phyloP scores from a whole-genome alignment of 2,797 vertebrate genomes.

The Florisuga fusca region DNA sequence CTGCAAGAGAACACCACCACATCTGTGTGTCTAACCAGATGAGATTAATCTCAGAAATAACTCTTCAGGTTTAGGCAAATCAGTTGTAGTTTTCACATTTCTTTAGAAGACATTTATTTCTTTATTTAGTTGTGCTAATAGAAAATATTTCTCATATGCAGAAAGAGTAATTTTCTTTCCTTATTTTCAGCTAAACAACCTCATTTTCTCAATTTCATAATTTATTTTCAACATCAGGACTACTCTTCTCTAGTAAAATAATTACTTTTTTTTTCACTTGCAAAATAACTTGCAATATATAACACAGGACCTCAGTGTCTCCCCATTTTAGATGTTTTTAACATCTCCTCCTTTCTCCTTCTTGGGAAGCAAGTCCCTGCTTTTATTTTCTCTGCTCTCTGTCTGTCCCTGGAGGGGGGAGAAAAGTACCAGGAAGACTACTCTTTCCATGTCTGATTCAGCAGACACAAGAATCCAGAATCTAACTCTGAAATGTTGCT shows the following conservation, averaged over 20 bases:
- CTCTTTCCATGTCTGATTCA: background rate
- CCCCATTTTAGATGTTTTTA: background rate
- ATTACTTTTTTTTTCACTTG: background rate
- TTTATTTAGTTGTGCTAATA: background rate
- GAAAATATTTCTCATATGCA: background rate
- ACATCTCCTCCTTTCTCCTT: background rate
- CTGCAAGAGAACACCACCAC: background rate
- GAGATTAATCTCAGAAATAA: background rate
- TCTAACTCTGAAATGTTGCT: background rate
- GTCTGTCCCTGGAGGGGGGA: background rate
- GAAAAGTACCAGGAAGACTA: background rate
- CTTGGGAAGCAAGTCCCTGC: background rate
- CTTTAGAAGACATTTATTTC: background rate
- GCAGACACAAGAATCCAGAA: background rate
- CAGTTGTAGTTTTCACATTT: background rate
- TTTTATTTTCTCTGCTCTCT: no score
- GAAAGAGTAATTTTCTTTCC: background rate
- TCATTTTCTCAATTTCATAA: background rate
- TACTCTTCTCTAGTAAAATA: background rate
- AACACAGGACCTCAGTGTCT: background rate
- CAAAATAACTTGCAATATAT: background rate
- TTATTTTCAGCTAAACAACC: background rate
- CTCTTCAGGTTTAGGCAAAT: background rate
- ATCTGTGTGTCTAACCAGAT: background rate
- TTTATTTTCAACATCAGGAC: background rate